Evolutionary conservation across 2,113 vertebrate genomes (phyloP).

Genomic region (Oncorhynchus keta): DNA sequence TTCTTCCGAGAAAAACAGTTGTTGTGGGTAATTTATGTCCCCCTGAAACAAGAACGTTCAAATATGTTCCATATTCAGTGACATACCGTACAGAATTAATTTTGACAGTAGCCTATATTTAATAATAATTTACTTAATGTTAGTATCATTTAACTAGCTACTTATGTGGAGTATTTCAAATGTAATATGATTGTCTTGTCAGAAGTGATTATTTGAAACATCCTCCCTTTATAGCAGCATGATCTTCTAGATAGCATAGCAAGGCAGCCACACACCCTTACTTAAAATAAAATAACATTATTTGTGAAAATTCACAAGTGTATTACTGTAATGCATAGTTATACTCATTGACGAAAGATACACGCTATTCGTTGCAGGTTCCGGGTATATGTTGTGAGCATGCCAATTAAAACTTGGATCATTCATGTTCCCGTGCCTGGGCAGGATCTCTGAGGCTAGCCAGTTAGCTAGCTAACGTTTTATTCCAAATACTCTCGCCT

Average conservation of each 20-base stretch:
- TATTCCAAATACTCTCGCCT: conserved; percentile 19
- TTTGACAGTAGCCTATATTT: neutral
- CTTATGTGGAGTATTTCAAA: neutral
- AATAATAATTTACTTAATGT: neutral
- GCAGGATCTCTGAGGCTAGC: conserved; percentile 56
- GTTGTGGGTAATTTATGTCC: conserved; percentile 20
- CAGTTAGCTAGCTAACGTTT: conserved; percentile 43
- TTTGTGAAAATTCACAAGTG: neutral
- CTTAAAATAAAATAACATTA: neutral
- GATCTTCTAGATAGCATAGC: neutral
- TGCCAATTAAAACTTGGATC: conserved; percentile 57
- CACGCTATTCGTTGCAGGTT: conserved; percentile 28
- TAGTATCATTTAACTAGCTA: neutral
- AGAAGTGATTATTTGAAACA: neutral
- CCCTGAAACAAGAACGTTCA: conserved; percentile 29
- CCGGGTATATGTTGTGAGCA: conserved; percentile 49
- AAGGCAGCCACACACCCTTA: neutral
- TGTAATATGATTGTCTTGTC: neutral
- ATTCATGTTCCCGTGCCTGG: conserved; percentile 74
- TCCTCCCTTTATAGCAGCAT: neutral
- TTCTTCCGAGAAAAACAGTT: conserved; percentile 52
- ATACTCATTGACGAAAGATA: neutral
- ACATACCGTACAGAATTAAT: too few species aligned
- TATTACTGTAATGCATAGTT: neutral
- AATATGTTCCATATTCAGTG: neutral